phyloP scores from a whole-genome alignment of 1,140 invertebrate species.

The Halesus radiatus region DNA sequence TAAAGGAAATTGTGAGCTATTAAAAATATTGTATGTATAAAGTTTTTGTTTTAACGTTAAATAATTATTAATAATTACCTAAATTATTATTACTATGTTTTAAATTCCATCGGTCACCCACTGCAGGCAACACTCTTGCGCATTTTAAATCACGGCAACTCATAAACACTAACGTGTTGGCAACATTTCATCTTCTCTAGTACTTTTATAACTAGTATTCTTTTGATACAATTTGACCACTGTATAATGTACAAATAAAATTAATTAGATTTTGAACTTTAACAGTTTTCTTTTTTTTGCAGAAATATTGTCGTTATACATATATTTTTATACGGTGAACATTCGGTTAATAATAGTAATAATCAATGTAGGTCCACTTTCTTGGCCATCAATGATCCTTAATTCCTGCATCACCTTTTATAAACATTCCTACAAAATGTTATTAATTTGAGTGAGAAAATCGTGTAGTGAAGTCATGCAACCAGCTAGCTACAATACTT shows the following conservation, averaged over 20 bases:
- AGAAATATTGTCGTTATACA: conserved; percentile 2
- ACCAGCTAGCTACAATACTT: conserved; percentile 28
- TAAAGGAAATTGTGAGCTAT: too few relatives aligned
- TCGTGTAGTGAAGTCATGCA: not conserved
- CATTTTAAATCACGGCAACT: too few relatives aligned
- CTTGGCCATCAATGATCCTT: not conserved
- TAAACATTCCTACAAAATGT: not conserved
- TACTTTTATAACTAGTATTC: not conserved
- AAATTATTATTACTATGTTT: too few relatives aligned
- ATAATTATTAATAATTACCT: too few relatives aligned
- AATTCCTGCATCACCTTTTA: not conserved
- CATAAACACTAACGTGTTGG: not conserved
- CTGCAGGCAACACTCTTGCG: too few relatives aligned
- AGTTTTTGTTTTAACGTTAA: too few relatives aligned
- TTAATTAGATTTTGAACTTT: conserved; percentile 5
- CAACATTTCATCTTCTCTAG: not conserved
- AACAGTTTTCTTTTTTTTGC: not conserved
- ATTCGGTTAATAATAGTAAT: not conserved
- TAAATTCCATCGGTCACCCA: too few relatives aligned
- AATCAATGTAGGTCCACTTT: not conserved
- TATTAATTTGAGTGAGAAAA: not conserved
- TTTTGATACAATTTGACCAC: conserved; percentile 5
- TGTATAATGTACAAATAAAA: conserved; percentile 11
- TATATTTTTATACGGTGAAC: not conserved
- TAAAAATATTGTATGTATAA: too few relatives aligned